Evolutionary conservation across 1,140 invertebrate species (phyloP), one percentile per base, ranked within the genome.

Genomic region (Drosophila ambigua): DNA sequence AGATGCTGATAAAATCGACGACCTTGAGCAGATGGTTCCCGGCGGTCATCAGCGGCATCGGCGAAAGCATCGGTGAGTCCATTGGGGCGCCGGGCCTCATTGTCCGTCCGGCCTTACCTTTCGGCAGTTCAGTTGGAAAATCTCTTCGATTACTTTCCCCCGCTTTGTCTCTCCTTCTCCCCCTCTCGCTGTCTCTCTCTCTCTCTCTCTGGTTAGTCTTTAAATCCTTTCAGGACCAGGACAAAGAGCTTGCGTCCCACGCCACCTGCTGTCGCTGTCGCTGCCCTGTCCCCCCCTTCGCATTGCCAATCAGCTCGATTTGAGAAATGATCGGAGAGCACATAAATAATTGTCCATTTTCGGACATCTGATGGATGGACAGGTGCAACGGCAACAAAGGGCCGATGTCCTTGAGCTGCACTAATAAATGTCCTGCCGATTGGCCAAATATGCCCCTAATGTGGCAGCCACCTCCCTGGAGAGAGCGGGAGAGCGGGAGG

Each of bases 1-100:
- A 58, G 82, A 92, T 60, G 77, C 65, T 53, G 89, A 91, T 77
- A 90, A 90, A 81, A 91, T 88, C 77, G 91, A 90, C 74, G 91
- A 92, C 85, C 84, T 92, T 79, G 83, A 92, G 63, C 82, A 91
- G 67, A 92, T 92, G 65, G 80, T 92, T 67, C 90, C 91, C 68
- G 77, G 74, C 82, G 82, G 83, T 75, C 85, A 88, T 88, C 87
- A 80, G 66, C 84, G 79, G 67, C 91, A 92, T 82, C 83, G 91
- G 53, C 76, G 82, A 77, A 90, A 91, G 90, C 84, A 84, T 87
- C 82, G 82, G 80, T 87, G 63, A 83, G 64, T 8, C 9, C 41
- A 49, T 9, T 20, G 7, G 31, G 31, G 8, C 3, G 23, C 23
- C 23, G 23, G 23, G 23, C 31, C 31, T 31, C 8, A 9, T 9